phyloP scores from a whole-genome alignment of 2,888 invertebrate genomes.

The Thymelicus sylvestris region DNA sequence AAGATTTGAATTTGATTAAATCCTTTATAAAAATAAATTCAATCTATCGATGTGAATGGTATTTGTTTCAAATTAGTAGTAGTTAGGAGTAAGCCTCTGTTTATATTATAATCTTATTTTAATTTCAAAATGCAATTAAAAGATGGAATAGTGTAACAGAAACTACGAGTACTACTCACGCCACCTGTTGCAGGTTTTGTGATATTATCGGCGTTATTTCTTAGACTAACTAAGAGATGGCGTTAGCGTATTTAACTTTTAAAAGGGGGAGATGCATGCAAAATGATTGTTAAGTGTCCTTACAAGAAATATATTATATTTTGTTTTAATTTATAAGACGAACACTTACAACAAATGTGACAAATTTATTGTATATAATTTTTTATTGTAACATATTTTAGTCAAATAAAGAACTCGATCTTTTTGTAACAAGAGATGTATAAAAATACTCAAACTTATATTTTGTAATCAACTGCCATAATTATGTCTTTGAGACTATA shows the following conservation, averaged over 20 bases:
- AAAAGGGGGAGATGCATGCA: not conserved
- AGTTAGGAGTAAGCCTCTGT: too few relatives aligned
- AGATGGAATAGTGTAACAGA: too few relatives aligned
- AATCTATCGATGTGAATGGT: too few relatives aligned
- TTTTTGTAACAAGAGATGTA: not conserved
- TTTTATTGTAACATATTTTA: too few relatives aligned
- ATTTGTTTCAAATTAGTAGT: too few relatives aligned
- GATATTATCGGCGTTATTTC: not conserved
- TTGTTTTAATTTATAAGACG: not conserved
- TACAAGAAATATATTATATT: not conserved
- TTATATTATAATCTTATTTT: too few relatives aligned
- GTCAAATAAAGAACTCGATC: too few relatives aligned
- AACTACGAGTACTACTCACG: not conserved
- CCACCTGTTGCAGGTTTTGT: not conserved
- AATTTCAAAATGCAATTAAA: too few relatives aligned
- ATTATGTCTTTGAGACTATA: not conserved
- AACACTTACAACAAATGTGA: not conserved
- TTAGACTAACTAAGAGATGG: not conserved
- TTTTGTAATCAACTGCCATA: conserved; percentile 1
- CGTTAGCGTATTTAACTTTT: not conserved
- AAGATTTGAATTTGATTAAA: too few relatives aligned
- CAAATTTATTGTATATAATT: not conserved
- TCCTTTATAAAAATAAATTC: too few relatives aligned
- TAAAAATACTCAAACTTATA: not conserved
- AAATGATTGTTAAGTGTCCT: conserved; percentile 12